Percentiles rank a stretch among this genome's conserved stretches.
These are phyloP conservation scores for Trididemnum miniatum DNA, from an alignment of 23 tunicate species.

Conservation along the genomic window DNA sequence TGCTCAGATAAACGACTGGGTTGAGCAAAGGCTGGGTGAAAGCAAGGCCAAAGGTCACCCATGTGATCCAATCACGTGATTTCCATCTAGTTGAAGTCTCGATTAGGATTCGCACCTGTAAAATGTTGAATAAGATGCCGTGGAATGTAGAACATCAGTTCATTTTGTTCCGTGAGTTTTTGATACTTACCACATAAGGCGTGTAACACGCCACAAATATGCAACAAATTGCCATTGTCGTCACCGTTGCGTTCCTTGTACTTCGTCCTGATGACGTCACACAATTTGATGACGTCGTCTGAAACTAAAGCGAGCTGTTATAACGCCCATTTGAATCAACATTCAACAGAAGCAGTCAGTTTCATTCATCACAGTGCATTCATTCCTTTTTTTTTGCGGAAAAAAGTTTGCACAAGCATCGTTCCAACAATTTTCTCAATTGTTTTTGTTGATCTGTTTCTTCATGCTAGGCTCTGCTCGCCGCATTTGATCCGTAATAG, in stretches of 20 bases:
- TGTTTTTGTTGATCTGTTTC: too few relatives aligned
- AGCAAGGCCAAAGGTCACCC: conserved; percentile 78
- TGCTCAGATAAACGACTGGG: conserved; percentile 73
- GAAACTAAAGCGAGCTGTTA: too few relatives aligned
- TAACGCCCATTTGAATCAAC: too few relatives aligned
- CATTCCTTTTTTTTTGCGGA: too few relatives aligned
- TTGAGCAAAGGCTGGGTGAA: conserved; percentile 84
- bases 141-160: too few relatives aligned
- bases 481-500: too few relatives aligned
- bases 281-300: not conserved
- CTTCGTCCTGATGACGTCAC: conserved; percentile 16
- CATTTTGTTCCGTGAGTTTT: too few relatives aligned
- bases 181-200: conserved; percentile 89
- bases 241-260: conserved; percentile 84
- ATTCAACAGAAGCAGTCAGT: too few relatives aligned
- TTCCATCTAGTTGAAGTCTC: conserved; percentile 72
- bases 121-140: not conserved
- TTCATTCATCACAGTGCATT: too few relatives aligned
- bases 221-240: conserved; percentile 85
- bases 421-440: too few relatives aligned
- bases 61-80: conserved; percentile 59
- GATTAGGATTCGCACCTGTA: conserved; percentile 75
- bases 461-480: too few relatives aligned
- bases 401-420: too few relatives aligned
- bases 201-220: conserved; percentile 83